Base-by-base conservation (phyloP, 2,797 vertebrate species). In the Euthynnus affinis region DNA sequence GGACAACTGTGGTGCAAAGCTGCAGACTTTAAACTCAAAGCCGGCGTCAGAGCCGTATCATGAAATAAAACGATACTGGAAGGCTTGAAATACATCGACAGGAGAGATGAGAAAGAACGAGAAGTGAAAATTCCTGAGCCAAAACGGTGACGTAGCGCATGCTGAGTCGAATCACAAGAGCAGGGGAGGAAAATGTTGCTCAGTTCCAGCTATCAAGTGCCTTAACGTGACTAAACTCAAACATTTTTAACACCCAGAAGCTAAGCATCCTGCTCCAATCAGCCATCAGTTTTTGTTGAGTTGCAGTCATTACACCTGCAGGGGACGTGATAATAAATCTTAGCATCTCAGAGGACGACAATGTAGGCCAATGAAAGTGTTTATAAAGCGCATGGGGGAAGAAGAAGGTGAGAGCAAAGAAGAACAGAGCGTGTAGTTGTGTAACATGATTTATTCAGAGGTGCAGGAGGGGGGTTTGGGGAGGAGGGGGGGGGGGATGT, bases 1-100 rank as follows among this genome's bases (percentile, higher is more conserved):
- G 86, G 85, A 91, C 83, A 80, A 40, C n/a, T 56, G 82, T 80
- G 85, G 80, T 77, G 87, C 81, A 90, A 82, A 82, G 73, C 78
- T 84, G 86, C 82, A 80, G 76, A 81, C 42, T 70, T 79, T 52
- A 52, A 73, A 75, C 59, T 59, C 32, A 20, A 74, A n/a, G n/a
- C n/a, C n/a, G n/a, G n/a, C n/a, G n/a, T n/a, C n/a, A n/a, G n/a
- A n/a, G n/a, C n/a, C 78, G 65, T 59, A 65, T 71, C 74, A 60
- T 22, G 60, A 69, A 61, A 69, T 56, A 40, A 72, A 76, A 58
- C 13, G 0, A 57, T 84, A 76, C 2, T 14, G 67, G 49, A 52
- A 23, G 34, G 34, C 71, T 62, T 37, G 7, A 37, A 44, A 34
- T 40, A 42, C 37, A 69, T 25, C 2, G 13, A 63, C 27, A 9